A percentile compares a stretch with the other conserved stretches of the same genome.
phyloP scores from a whole-genome alignment of 1,140 invertebrate species.

The Nasonia giraulti region DNA sequence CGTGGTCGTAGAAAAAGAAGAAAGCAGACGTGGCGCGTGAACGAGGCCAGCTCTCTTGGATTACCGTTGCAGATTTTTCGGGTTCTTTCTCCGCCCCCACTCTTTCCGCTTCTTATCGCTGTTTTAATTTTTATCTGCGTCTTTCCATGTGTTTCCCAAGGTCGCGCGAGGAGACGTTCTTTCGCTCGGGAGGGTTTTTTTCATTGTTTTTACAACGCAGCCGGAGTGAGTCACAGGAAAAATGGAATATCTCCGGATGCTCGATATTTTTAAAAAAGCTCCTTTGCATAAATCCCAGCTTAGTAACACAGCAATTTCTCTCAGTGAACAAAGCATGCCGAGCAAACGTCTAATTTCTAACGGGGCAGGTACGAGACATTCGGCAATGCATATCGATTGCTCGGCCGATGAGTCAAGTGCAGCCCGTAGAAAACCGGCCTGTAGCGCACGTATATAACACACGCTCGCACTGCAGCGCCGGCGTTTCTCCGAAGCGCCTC shows the following conservation, averaged over 20 bases:
- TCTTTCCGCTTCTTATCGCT: background rate
- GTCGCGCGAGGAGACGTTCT: background rate
- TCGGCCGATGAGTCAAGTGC: background rate
- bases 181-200: background rate
- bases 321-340: no score
- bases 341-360: no score
- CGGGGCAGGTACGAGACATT: background rate
- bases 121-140: background rate
- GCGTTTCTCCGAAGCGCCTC: background rate
- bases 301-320: no score
- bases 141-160: constrained; percentile 4
- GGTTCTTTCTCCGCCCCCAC: background rate
- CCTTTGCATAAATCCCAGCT: no score
- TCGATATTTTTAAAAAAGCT: no score
- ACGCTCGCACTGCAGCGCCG: background rate
- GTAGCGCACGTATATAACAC: no score
- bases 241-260: background rate
- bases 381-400: constrained; percentile 15
- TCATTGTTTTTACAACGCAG: background rate
- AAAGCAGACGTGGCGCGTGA: constrained; percentile 14
- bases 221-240: background rate
- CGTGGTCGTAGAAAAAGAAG: background rate
- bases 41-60: constrained; percentile 25
- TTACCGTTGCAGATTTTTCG: constrained; percentile 20
- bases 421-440: background rate